Percentiles rank a stretch among this genome's conserved stretches.
phyloP scores from a whole-genome alignment of 2,113 vertebrate species.

The Cyphomyrus discorhynchus region DNA sequence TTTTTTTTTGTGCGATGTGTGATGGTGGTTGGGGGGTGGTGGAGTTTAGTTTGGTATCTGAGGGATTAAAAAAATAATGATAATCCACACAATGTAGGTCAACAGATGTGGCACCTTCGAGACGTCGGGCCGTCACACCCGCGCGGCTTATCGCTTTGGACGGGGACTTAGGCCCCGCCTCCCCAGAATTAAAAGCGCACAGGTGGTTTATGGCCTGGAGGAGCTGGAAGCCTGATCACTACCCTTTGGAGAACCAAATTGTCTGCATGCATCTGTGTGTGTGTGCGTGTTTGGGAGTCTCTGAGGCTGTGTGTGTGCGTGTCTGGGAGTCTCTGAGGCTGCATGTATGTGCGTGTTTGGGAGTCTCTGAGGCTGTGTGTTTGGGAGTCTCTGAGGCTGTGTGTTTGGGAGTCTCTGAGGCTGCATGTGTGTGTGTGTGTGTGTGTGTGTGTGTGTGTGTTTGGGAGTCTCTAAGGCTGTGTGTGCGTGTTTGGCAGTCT shows the following conservation, averaged over 20 bases:
- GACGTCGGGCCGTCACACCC: not conserved
- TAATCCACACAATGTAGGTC: not conserved
- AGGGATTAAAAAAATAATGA: not conserved
- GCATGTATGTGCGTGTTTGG: no score
- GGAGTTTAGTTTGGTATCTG: not conserved
- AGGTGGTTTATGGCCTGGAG: constrained; percentile 12
- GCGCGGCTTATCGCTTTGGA: not conserved
- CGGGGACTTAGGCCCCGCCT: not conserved
- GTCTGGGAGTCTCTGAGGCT: no score
- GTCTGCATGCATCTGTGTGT: not conserved
- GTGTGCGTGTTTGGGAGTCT: not conserved
- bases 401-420: no score
- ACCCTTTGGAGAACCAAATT: not conserved
- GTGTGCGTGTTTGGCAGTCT: no score
- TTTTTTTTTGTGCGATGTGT: not conserved
- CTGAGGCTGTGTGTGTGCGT: no score
- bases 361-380: no score
- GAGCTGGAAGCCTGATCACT: not conserved
- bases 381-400: no score
- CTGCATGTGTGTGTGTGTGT: no score
- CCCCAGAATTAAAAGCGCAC: constrained; percentile 20
- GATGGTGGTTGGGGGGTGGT: not conserved
- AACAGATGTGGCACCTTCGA: not conserved
- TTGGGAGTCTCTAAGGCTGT: no score
- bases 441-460: no score